Conservation (phyloP, 2,797 vertebrate species). For the Manis javanica region DNA sequence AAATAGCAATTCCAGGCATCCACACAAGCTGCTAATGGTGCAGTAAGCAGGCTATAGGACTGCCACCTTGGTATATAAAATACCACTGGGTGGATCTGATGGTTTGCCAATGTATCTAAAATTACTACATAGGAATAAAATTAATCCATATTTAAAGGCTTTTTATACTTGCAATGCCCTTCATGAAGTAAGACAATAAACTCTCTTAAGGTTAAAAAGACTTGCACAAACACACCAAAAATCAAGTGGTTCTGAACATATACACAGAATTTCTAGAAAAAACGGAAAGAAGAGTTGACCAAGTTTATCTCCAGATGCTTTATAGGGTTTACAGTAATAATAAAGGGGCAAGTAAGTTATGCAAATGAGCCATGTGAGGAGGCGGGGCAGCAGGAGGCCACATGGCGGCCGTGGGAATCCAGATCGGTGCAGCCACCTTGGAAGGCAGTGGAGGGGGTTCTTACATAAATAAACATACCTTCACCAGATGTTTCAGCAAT, state of each 20-base stretch:
- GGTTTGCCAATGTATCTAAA: not conserved
- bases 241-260: not conserved
- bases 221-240: not conserved
- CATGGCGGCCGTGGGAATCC: not conserved
- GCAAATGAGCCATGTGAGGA: not conserved
- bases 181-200: not conserved
- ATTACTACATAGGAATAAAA: not conserved
- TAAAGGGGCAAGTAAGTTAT: not conserved
- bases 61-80: not conserved
- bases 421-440: not conserved
- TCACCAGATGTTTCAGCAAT: not conserved
- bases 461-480: not conserved
- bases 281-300: not conserved
- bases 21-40: fast-evolving
- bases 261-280: not conserved
- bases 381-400: not conserved
- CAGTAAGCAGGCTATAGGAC: fast-evolving
- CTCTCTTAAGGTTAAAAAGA: not conserved
- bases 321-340: not conserved
- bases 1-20: not conserved
- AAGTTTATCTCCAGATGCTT: not conserved
- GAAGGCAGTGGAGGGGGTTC: not conserved
- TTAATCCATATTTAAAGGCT: not conserved
- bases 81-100: not conserved
- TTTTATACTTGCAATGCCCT: not conserved